phyloP scores from a whole-genome alignment of 2,888 invertebrate genomes.

The Tribolium freemani region DNA sequence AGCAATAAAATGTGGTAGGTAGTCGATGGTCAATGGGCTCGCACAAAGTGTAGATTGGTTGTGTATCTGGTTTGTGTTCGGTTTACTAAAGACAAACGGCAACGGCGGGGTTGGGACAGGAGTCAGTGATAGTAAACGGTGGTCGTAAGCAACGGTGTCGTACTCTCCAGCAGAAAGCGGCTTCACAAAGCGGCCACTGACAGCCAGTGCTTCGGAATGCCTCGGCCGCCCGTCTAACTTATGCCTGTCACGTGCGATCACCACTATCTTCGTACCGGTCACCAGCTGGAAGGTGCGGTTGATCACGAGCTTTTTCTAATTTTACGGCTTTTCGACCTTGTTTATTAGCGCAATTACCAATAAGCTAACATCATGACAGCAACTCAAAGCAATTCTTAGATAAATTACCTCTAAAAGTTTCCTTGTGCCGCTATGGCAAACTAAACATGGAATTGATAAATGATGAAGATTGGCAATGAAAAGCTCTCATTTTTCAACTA shows the following conservation, averaged over 20 bases:
- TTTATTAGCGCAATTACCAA: not conserved
- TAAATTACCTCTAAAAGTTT: too few relatives aligned
- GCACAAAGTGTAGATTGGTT: slow-evolving; percentile 24
- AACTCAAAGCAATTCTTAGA: too few relatives aligned
- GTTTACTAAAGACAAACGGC: slow-evolving; percentile 29
- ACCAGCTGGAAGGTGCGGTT: slow-evolving; percentile 57
- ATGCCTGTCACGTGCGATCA: slow-evolving; percentile 66
- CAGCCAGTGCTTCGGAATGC: slow-evolving; percentile 63
- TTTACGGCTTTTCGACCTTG: not conserved
- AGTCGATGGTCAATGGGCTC: slow-evolving; percentile 17
- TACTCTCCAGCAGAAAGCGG: slow-evolving; percentile 50
- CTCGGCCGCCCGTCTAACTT: slow-evolving; percentile 64
- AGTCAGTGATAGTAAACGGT: slow-evolving; percentile 42
- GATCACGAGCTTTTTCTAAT: slow-evolving; percentile 8
- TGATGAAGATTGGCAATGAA: too few relatives aligned
- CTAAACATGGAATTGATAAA: too few relatives aligned
- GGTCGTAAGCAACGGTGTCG: slow-evolving; percentile 46
- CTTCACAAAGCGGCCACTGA: slow-evolving; percentile 62
- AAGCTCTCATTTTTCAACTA: too few relatives aligned
- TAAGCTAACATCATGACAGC: not conserved
- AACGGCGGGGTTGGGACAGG: slow-evolving; percentile 33
- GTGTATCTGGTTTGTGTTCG: slow-evolving; percentile 28
- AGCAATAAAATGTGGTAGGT: slow-evolving; percentile 25
- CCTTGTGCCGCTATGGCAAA: too few relatives aligned
- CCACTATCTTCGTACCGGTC: slow-evolving; percentile 57